Conservation (phyloP, 2,888 invertebrate species). For the Tetramorium bicarinatum region DNA sequence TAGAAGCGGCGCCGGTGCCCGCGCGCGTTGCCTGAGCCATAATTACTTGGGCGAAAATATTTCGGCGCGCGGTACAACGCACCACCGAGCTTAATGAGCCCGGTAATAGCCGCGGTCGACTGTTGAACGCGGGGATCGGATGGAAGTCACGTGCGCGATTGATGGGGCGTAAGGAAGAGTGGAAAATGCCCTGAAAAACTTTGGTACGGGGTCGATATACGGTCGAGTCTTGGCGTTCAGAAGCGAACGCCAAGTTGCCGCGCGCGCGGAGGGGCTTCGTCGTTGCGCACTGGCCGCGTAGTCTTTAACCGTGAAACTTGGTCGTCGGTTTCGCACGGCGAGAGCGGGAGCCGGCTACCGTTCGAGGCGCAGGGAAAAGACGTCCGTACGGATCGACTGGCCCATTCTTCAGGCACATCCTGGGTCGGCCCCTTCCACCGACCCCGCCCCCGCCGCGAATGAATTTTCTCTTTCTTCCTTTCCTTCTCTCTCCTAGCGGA, state of each 20-base stretch:
- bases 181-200: constrained; percentile 11
- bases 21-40: constrained; percentile 13
- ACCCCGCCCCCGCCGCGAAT: constrained; percentile 63
- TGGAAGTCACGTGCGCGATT: constrained; percentile 12
- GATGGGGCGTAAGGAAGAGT: constrained; percentile 20
- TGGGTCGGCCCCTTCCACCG: constrained; percentile 71
- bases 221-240: not conserved
- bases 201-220: constrained; percentile 3
- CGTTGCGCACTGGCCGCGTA: not conserved
- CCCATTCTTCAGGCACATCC: constrained; percentile 81
- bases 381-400: constrained; percentile 72
- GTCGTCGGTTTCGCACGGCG: constrained; percentile 77
- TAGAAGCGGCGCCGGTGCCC: constrained; percentile 30
- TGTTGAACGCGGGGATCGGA: constrained; percentile 15
- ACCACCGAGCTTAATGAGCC: constrained; percentile 18
- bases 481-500: constrained; percentile 70
- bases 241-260: constrained; percentile 1
- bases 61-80: constrained; percentile 14
- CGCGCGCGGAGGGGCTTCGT: not conserved
- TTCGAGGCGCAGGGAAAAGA: constrained; percentile 59
- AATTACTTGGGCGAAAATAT: constrained; percentile 40
- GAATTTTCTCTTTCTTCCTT: constrained; percentile 29
- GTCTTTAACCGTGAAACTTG: constrained; percentile 70
- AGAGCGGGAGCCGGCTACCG: constrained; percentile 66
- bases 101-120: constrained; percentile 31